Evolutionary conservation across 2,797 vertebrate species (phyloP).

Genomic region (Peromyscus melanophrys): DNA sequence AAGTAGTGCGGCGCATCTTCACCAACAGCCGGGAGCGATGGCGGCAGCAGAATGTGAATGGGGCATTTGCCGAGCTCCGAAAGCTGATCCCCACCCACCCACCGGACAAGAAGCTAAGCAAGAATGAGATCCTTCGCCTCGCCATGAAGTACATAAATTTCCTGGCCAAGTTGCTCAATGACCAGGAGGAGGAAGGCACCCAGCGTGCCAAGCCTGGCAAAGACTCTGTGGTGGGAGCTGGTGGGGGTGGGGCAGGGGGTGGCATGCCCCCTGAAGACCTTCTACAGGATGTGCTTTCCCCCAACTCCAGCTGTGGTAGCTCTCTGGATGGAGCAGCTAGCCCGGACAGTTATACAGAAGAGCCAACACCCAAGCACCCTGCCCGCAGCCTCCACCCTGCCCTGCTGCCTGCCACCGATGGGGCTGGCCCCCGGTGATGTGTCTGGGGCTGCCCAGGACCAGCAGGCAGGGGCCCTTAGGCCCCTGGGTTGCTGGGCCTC

Average conservation of each 20-base stretch:
- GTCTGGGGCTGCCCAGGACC: constrained; percentile 22
- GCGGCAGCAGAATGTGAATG: constrained; percentile 96
- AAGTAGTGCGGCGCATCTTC: constrained; percentile 93
- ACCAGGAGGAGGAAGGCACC: constrained; percentile 94
- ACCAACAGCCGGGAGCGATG: constrained; percentile 95
- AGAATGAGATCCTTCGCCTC: constrained; percentile 96
- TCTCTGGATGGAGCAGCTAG: constrained; percentile 93
- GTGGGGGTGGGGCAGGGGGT: constrained; percentile 65
- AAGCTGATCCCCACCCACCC: constrained; percentile 95
- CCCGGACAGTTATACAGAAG: constrained; percentile 96
- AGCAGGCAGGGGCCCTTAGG: constrained; percentile 17
- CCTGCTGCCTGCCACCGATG: constrained; percentile 91
- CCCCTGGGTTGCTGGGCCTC: constrained; percentile 34
- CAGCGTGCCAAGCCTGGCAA: constrained; percentile 91
- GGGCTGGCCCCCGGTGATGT: constrained; percentile 92
- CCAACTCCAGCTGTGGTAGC: constrained; percentile 93
- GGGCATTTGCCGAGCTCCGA: constrained; percentile 95
- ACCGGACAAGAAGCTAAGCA: constrained; percentile 96
- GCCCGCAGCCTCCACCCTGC: constrained; percentile 90
- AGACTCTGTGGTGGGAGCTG: constrained; percentile 84
- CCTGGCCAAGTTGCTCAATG: constrained; percentile 93
- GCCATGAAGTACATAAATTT: constrained; percentile 97
- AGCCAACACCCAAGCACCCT: constrained; percentile 92
- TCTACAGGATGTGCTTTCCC: constrained; percentile 92
- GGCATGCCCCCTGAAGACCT: constrained; percentile 91